Evolutionary conservation across 1,140 invertebrate species (phyloP).

Genomic region (Ylistrum balloti): DNA sequence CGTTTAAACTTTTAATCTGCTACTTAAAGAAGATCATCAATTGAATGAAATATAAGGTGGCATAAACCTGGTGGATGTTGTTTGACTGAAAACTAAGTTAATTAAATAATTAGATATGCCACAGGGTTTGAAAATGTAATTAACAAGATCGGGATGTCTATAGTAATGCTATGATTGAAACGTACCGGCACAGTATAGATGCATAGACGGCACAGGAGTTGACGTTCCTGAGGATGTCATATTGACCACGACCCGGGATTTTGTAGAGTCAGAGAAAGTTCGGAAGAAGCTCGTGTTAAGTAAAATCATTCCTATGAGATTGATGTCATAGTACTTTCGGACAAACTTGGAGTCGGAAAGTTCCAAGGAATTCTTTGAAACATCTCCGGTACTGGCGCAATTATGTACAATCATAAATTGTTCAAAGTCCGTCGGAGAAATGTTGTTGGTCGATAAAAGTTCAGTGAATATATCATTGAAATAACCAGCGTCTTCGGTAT

Average conservation of each 20-base stretch:
- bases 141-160: no score
- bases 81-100: no score
- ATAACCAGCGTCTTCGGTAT: no score
- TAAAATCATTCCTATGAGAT: constrained; percentile 90
- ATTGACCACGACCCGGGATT: constrained; percentile 89
- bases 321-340: constrained; percentile 88
- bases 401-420: constrained; percentile 93
- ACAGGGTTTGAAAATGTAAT: no score
- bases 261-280: constrained; percentile 82
- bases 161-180: background rate
- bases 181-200: constrained; percentile 91
- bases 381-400: constrained; percentile 92
- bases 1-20: no score
- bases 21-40: no score
- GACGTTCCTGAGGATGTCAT: constrained; percentile 93
- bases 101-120: no score
- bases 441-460: no score
- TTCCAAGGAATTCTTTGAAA: constrained; percentile 85
- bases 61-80: no score
- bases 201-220: constrained; percentile 89
- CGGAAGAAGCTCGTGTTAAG: constrained; percentile 91
- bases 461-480: no score
- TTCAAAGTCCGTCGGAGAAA: constrained; percentile 68
- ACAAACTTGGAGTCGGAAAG: constrained; percentile 83
- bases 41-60: no score